These are phyloP conservation scores for Ormia ochracea DNA, from an alignment of 2,888 invertebrate species.

Conservation along the genomic window DNA sequence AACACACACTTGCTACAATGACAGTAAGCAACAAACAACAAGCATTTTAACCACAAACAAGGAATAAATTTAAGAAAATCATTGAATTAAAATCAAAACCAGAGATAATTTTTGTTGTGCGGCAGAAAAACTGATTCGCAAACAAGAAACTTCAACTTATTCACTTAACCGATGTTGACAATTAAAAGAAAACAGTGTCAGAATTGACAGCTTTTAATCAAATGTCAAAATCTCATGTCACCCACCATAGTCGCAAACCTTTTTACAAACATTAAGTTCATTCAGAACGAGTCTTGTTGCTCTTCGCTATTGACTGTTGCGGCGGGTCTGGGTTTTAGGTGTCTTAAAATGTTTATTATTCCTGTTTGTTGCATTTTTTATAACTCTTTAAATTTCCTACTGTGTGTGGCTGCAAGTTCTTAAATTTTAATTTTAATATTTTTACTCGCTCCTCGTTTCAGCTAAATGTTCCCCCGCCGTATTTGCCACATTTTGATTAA, in stretches of 20 bases:
- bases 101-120: not conserved
- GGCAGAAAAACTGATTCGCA: not conserved
- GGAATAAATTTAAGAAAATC: constrained; percentile 43
- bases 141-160: constrained; percentile 52
- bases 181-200: constrained; percentile 66
- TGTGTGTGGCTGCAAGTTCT: not conserved
- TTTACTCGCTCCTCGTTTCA: not conserved
- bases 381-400: constrained; percentile 4
- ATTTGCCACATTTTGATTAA: constrained; percentile 36
- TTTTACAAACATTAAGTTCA: not conserved
- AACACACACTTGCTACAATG: constrained; percentile 18
- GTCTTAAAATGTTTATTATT: constrained; percentile 19
- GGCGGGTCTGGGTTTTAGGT: constrained; percentile 52
- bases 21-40: constrained; percentile 18
- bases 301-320: constrained; percentile 17
- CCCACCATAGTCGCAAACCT: constrained; percentile 25
- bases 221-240: constrained; percentile 65
- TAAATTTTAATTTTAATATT: not conserved
- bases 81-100: not conserved
- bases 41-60: constrained; percentile 27
- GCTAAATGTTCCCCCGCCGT: constrained; percentile 22
- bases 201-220: constrained; percentile 66
- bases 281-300: constrained; percentile 18
- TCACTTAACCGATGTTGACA: constrained; percentile 60
- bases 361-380: constrained; percentile 17